A percentile compares a stretch with the other conserved stretches of the same genome.
Evolutionary conservation across 2,888 invertebrate species (phyloP).

Genomic region (Drosophila austrosaltans): DNA sequence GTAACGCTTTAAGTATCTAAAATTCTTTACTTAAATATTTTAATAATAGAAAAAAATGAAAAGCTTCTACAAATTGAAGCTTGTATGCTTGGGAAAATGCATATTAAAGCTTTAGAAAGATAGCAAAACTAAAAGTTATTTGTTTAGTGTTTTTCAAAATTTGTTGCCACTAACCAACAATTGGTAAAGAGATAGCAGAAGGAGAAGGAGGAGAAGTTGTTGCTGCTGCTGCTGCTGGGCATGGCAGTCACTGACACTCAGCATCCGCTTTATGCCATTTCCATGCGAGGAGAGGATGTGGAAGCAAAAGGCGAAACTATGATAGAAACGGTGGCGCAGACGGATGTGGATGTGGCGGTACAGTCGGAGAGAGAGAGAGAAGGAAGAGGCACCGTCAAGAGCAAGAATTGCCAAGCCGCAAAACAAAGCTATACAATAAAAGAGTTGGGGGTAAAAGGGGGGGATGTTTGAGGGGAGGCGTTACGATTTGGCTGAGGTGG

Average conservation of each 20-base stretch:
- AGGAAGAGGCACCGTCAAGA: constrained; percentile 23
- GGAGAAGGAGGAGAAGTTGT: not conserved
- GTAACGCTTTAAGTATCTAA: no score
- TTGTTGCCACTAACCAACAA: constrained; percentile 23
- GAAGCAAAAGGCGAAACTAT: constrained; percentile 10
- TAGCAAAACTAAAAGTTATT: constrained; percentile 6
- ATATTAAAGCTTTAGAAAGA: not conserved
- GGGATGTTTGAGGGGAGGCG: not conserved
- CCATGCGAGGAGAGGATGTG: constrained; percentile 8
- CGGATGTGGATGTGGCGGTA: not conserved
- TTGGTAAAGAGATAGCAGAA: constrained; percentile 27
- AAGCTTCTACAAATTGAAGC: not conserved
- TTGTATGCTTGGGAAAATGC: not conserved
- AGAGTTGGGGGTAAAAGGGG: not conserved
- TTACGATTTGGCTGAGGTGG: not conserved
- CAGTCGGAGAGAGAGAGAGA: not conserved
- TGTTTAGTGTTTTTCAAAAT: constrained; percentile 20
- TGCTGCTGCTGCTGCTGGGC: constrained; percentile 9
- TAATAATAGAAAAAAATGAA: no score
- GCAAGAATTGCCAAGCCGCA: constrained; percentile 46
- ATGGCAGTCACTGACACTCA: constrained; percentile 47
- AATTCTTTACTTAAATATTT: no score
- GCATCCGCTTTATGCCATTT: constrained; percentile 47
- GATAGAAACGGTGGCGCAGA: not conserved
- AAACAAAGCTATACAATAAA: constrained; percentile 42